Evolutionary conservation across 2,888 invertebrate genomes (phyloP), one percentile per base, ranked within the genome.

Genomic region (Drosophila helvetica): DNA sequence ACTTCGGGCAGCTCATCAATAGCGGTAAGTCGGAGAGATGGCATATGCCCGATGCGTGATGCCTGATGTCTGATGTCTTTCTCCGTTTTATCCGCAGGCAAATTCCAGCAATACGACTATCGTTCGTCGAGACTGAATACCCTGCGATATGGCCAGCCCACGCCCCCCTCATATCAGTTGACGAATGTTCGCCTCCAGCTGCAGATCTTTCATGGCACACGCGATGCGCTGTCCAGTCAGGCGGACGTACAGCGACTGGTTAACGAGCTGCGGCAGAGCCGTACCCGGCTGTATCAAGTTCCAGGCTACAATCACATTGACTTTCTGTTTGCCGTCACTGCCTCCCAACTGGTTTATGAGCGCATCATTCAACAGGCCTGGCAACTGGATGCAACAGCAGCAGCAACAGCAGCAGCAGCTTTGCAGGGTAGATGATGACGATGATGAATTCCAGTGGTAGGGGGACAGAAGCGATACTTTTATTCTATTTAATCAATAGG

Each of bases 221-320:
- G 90, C 53, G 91, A 91, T 79, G 78, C 74, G 3, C 62, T 83
- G 18, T 64, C 79, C 67, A 83, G 73, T 12, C 73, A 59, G 1
- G 62, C 82, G 83, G 90, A 91, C 75, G 88, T 90, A 53, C 75
- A 82, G 22, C 86, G 75, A 9, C 78, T 91, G 50, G 76, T 77
- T 1, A 59, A 70, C 1, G 81, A 88, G 12, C 61, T 91, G 54
- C 77, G 75, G 58, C 87, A 90, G 62, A 77, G 89, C 59, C 79
- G 74, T 8, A 81, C 79, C n/a, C 78, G 79, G 19, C 63, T 91
- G 19, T 86, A 84, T 53, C 89, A 89, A 65, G 75, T 91, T 58
- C 87, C 75, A 1, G 91, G 91, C 48, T 90, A 91, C 63, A 91
- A 91, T 78, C 91, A 91, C 73, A 90, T 91, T 59, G 91, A 91